Evolutionary conservation across 1,140 invertebrate genomes (phyloP).

Genomic region (Neomicropteryx cornuta): DNA sequence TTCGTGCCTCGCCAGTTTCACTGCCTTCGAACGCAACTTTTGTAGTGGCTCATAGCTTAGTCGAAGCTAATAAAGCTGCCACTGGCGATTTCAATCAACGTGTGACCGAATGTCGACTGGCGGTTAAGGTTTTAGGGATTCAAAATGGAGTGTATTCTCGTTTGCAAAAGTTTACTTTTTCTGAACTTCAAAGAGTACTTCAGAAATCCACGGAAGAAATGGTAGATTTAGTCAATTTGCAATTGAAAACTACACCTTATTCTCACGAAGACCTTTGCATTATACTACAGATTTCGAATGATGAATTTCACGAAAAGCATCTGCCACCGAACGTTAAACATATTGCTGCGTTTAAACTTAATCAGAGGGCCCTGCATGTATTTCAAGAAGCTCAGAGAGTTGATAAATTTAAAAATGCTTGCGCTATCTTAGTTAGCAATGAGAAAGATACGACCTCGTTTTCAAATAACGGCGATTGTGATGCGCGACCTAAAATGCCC

Average conservation of each 20-base stretch:
- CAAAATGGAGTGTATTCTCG: slow-evolving; percentile 27
- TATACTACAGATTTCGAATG: slow-evolving; percentile 50
- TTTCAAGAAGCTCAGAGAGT: slow-evolving; percentile 77
- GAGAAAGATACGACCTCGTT: slow-evolving; percentile 14
- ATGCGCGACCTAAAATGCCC: slow-evolving; percentile 54
- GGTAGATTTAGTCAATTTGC: slow-evolving; percentile 47
- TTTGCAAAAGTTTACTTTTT: slow-evolving; percentile 40
- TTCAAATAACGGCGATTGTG: too few relatives aligned
- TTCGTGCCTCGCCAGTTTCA: slow-evolving; percentile 63
- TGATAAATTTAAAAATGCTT: slow-evolving; percentile 57
- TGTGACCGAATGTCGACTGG: slow-evolving; percentile 88
- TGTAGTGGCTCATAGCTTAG: slow-evolving; percentile 87
- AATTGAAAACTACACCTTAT: slow-evolving; percentile 62
- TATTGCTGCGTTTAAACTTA: slow-evolving; percentile 64
- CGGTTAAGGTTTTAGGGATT: slow-evolving; percentile 70
- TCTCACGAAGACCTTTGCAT: slow-evolving; percentile 61
- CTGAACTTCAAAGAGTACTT: slow-evolving; percentile 58
- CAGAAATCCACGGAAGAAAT: slow-evolving; percentile 55
- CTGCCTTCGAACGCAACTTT: slow-evolving; percentile 78
- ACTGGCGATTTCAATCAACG: slow-evolving; percentile 83
- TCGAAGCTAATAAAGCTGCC: slow-evolving; percentile 88
- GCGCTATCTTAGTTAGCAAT: slow-evolving; percentile 43
- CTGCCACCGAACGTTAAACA: slow-evolving; percentile 59
- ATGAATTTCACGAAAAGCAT: slow-evolving; percentile 53
- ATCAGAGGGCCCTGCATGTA: slow-evolving; percentile 82